Conservation (phyloP, 2,113 vertebrate species). For the Lipotes vexillifer region DNA sequence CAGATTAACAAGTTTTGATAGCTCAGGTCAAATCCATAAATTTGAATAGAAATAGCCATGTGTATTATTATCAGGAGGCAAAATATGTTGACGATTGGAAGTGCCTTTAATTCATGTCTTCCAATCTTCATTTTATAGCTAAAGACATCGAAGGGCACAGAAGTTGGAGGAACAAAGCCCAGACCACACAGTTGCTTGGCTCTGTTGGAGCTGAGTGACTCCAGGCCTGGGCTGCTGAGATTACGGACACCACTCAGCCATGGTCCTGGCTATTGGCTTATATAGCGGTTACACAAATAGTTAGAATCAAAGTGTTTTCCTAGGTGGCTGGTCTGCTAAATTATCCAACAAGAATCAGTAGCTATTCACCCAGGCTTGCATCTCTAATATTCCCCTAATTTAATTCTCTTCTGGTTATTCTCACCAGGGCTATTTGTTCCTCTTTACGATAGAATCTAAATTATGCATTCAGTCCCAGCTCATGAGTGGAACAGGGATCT, state of each 20-base stretch:
- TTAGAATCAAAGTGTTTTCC: constrained; percentile 28
- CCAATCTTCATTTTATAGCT: neutral
- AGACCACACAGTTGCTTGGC: neutral
- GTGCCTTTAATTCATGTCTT: neutral
- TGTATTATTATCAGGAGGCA: neutral
- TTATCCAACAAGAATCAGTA: constrained; percentile 30
- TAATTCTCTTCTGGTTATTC: constrained; percentile 36
- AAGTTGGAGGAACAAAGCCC: neutral
- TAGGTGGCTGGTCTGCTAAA: constrained; percentile 8
- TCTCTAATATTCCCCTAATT: neutral
- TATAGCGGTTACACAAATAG: constrained; percentile 14
- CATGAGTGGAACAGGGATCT: neutral
- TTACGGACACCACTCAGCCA: neutral
- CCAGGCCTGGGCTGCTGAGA: neutral
- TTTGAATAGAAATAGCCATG: neutral
- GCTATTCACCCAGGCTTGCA: neutral
- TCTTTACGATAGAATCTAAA: neutral
- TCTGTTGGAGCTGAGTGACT: neutral
- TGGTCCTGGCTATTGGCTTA: neutral
- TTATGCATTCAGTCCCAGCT: neutral
- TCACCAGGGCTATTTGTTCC: neutral
- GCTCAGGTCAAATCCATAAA: neutral
- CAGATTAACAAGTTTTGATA: neutral
- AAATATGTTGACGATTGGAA: neutral
- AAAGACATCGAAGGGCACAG: neutral